Conservation (phyloP, 2,113 vertebrate species). For the Grammomys dolichurus region DNA sequence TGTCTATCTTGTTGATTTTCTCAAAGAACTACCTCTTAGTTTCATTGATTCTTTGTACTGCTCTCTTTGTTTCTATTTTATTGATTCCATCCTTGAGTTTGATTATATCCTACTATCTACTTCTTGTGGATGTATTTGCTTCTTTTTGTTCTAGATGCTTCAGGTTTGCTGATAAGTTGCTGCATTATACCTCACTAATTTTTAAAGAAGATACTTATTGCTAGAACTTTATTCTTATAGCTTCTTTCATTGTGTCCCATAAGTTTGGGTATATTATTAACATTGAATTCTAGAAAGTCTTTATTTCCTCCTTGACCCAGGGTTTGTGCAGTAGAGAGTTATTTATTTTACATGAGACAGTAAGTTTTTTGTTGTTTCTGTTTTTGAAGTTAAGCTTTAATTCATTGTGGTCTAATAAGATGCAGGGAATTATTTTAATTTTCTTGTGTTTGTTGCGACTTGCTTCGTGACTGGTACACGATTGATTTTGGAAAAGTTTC, state of each 20-base stretch:
- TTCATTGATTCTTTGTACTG: neutral
- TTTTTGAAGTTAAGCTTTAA: neutral
- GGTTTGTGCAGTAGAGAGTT: neutral
- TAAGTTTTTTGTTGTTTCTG: neutral
- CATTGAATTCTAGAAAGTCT: neutral
- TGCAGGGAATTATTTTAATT: neutral
- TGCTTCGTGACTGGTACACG: neutral
- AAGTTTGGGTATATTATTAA: neutral
- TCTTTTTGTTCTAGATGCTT: neutral
- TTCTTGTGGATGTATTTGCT: neutral
- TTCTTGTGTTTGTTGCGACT: neutral
- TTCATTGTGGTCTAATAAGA: neutral
- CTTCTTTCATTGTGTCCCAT: neutral
- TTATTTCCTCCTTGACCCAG: neutral
- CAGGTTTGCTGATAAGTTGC: neutral
- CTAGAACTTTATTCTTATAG: neutral
- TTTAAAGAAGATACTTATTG: neutral
- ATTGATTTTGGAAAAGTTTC: neutral
- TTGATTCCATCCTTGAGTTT: neutral
- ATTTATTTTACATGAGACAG: neutral
- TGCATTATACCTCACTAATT: neutral
- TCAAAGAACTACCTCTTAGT: neutral
- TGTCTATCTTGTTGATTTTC: neutral
- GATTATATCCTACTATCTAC: neutral
- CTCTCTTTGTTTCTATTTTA: too few species aligned